Evolutionary conservation across 2,797 vertebrate genomes (phyloP).

Genomic region (Diceros bicornis): DNA sequence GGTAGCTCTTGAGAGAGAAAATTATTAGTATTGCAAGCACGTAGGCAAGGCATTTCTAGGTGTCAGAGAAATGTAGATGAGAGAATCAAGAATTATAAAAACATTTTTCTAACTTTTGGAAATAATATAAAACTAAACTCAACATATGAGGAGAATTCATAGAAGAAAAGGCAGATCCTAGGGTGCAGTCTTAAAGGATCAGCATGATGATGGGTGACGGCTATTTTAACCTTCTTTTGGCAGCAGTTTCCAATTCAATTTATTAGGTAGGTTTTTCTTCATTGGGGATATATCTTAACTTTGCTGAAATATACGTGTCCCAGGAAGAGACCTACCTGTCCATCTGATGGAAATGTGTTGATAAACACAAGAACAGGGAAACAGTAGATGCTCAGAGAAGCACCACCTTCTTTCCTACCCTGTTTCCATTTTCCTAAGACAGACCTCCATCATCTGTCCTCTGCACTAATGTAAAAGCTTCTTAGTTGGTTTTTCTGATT

Average conservation of each 20-base stretch:
- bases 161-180: background rate
- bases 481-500: background rate
- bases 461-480: background rate
- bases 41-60: slow-evolving; percentile 11
- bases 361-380: background rate
- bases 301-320: background rate
- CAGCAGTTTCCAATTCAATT: background rate
- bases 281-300: background rate
- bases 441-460: background rate
- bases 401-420: background rate
- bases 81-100: background rate
- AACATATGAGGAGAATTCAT: background rate
- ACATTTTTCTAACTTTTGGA: slow-evolving; percentile 48
- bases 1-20: slow-evolving; percentile 37
- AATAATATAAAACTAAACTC: background rate
- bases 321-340: background rate
- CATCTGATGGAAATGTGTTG: background rate
- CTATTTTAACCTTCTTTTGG: background rate
- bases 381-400: background rate
- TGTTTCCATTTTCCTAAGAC: background rate
- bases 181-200: background rate
- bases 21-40: slow-evolving; percentile 1
- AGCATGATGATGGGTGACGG: background rate
- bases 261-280: background rate
- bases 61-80: slow-evolving; percentile 42